Conservation (phyloP, 2,113 vertebrate genomes). For the Baryphthengus martii region DNA sequence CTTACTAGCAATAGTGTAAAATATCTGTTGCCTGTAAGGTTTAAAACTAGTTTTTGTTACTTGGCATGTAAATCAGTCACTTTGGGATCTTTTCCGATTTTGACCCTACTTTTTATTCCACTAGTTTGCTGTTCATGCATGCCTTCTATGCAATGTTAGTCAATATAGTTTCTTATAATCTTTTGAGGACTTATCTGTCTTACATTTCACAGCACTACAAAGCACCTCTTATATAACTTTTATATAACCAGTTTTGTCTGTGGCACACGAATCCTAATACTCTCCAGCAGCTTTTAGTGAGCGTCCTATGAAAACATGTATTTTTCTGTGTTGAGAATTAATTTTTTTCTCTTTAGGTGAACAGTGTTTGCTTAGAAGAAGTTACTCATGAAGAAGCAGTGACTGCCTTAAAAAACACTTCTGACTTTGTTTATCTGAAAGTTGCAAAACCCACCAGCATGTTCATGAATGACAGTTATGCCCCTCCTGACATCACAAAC, state of each 20-base stretch:
- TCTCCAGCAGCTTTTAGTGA: not conserved
- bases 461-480: conserved; percentile 92
- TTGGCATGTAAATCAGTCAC: not conserved
- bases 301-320: not conserved
- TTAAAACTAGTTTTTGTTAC: not conserved
- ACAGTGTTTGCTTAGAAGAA: conserved; percentile 92
- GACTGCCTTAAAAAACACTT: conserved; percentile 98
- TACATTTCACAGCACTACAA: not conserved
- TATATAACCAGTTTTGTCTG: not conserved
- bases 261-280: not conserved
- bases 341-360: conserved; percentile 80
- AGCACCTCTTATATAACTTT: not conserved
- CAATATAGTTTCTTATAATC: not conserved
- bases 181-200: not conserved
- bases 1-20: not conserved
- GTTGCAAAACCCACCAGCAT: conserved; percentile 96
- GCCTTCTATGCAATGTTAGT: not conserved
- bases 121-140: not conserved
- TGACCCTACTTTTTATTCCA: not conserved
- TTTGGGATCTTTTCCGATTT: not conserved
- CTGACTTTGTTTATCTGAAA: conserved; percentile 95
- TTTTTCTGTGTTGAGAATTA: not conserved
- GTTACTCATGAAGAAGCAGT: conserved; percentile 98
- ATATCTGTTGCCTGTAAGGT: not conserved
- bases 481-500: conserved; percentile 91